Evolutionary conservation across 1,140 invertebrate species (phyloP), one percentile per base, ranked within the genome.

Genomic region (Drosophila repletoides): DNA sequence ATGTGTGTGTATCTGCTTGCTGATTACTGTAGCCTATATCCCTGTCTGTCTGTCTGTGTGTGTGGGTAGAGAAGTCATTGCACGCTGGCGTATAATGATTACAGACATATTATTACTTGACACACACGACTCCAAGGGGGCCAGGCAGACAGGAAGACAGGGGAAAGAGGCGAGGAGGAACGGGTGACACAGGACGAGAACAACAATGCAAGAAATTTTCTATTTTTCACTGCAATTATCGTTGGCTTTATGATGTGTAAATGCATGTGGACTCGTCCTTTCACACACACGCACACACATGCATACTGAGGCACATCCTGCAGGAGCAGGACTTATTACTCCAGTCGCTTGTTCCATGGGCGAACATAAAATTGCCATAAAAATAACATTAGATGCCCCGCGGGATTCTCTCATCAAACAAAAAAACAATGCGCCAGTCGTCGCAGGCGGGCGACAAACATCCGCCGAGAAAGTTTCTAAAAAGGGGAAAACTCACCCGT

Each of bases 321-420:
- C n/a, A n/a, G 3, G 12, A 17, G 19, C 28, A 63, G 38, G 40
- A 34, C 53, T 49, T 46, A 51, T 58, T 65, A 65, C 41, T 65
- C 17, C 34, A 38, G 7, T 41, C 10, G 15, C 21, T 24, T 17
- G 5, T 10, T 4, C 4, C 26, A 19, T 7, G 28, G 43, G 59
- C 26, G 24, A 21, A 51, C 67, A 59, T 71, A 71, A 69, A 60
- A 70, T 65, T 46, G 66, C 48, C 66, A 73, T 38, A 71, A 58
- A 76, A 73, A 70, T 69, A 79, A 22, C 38, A 72, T 73, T 58
- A 72, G 56, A 76, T 60, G 53, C 60, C 51, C 71, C 53, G 41
- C 49, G 12, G 14, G 61, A 60, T 26, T 56, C 26, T 46, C 55
- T 67, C 63, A 67, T 60, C 68, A 60, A 63, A 22, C 49, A 68